Base-by-base conservation (phyloP, 2,888 invertebrate genomes). In the Geophilus truncorum region DNA sequence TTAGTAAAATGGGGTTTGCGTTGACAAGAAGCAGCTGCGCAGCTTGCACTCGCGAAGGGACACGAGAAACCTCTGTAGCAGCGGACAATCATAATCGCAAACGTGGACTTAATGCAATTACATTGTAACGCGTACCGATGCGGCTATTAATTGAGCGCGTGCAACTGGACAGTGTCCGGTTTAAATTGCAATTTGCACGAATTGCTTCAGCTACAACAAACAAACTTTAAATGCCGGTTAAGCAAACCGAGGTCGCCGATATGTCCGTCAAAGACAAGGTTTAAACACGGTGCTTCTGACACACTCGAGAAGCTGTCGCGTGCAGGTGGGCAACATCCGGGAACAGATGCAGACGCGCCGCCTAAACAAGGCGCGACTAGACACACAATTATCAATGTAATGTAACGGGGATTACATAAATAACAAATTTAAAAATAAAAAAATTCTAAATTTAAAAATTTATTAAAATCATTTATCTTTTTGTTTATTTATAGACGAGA, bases 271-370 rank as follows among this genome's bases (percentile, higher is more conserved):
- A 51, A 51, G 51, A 51, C 18, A 21, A 51, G 18, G 51, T 4
- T n/a, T 51, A 51, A 51, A 51, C 51, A 40, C 40, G 40, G n/a
- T 40, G 40, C 15, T n/a, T n/a, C 40, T 40, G 40, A 40, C 40
- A 18, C 51, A 51, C 18, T 51, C 51, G 51, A 51, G 51, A 18
- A 70, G 70, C 25, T 70, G 70, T 70, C 70, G 70, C 70, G 12
- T 70, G 70, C 70, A 70, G 70, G 70, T 70, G 70, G 70, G 70
- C 28, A 70, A 70, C 70, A 70, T 70, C 70, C 70, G 70, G 70
- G 70, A 70, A 70, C 70, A 70, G 25, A 70, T 28, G 28, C 70
- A 28, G 25, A 70, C 70, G n/a, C 23, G 5, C 7, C 70, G 6
- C 10, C 45, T 45, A 45, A 45, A 45, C 45, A 45, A 45, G 45